Conservation (phyloP, 2,113 vertebrate genomes). For the Limanda limanda region DNA sequence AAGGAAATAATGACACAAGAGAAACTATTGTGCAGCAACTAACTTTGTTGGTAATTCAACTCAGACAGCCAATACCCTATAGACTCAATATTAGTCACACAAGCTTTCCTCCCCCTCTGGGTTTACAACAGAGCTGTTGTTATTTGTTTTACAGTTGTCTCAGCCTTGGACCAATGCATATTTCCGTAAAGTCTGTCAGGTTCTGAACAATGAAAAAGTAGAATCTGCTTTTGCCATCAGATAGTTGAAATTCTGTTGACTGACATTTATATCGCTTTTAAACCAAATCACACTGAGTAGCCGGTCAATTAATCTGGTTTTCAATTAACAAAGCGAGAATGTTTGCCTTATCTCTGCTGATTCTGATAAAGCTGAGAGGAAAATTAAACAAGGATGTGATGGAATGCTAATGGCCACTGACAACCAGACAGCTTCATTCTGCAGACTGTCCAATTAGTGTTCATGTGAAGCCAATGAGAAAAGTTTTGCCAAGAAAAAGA, state of each 20-base stretch:
- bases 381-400: constrained; percentile 55
- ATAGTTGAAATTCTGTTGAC: constrained; percentile 14
- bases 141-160: constrained; percentile 41
- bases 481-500: constrained; percentile 4
- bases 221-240: background rate
- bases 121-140: constrained; percentile 20
- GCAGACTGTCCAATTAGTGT: constrained; percentile 8
- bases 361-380: constrained; percentile 50
- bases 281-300: background rate
- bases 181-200: constrained; percentile 5
- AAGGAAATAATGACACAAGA: constrained; percentile 62
- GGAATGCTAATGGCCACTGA: constrained; percentile 48
- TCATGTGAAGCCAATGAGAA: background rate
- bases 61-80: constrained; percentile 34
- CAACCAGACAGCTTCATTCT: constrained; percentile 4
- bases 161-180: background rate
- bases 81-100: constrained; percentile 39
- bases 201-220: background rate
- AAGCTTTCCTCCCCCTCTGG: constrained; percentile 20
- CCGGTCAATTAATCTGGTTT: constrained; percentile 63
- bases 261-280: background rate
- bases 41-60: constrained; percentile 39
- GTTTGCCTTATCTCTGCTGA: constrained; percentile 56
- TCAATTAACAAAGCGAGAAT: constrained; percentile 60
- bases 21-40: constrained; percentile 51